phyloP scores from a whole-genome alignment of 1,140 invertebrate species.

The Zeugodacus cucurbitae region DNA sequence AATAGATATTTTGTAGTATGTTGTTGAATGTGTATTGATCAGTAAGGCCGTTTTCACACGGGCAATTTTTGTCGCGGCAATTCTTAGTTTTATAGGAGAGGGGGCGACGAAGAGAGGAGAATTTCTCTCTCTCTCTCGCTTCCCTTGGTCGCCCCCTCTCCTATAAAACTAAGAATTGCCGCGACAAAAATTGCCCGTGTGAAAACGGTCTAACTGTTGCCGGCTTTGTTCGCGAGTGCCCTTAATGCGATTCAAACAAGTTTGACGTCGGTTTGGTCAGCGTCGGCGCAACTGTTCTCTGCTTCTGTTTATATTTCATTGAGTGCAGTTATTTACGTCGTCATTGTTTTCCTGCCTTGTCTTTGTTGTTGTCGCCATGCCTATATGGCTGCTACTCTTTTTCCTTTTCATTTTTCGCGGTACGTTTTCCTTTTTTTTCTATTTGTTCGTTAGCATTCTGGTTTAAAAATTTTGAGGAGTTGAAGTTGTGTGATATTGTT shows the following conservation, averaged over 20 bases:
- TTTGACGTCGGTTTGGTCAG: not conserved
- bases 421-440: not conserved
- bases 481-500: slow-evolving; percentile 1
- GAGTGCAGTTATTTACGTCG: slow-evolving; percentile 36
- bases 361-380: not conserved
- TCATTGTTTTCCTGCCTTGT: not conserved
- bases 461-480: slow-evolving; percentile 33
- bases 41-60: too few relatives aligned
- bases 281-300: not conserved
- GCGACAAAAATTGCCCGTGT: too few relatives aligned
- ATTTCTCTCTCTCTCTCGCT: too few relatives aligned
- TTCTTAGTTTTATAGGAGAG: too few relatives aligned
- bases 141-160: too few relatives aligned
- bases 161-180: too few relatives aligned
- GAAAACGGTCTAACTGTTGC: too few relatives aligned
- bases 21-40: too few relatives aligned
- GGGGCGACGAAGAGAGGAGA: too few relatives aligned
- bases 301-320: not conserved
- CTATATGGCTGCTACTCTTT: not conserved
- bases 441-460: not conserved
- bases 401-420: not conserved
- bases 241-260: not conserved
- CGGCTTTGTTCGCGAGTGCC: not conserved
- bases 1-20: not conserved
- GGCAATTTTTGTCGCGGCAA: too few relatives aligned